Evolutionary conservation across 1,140 invertebrate genomes (phyloP), one percentile per base, ranked within the genome.

Genomic region (Drosophila pectinifera): DNA sequence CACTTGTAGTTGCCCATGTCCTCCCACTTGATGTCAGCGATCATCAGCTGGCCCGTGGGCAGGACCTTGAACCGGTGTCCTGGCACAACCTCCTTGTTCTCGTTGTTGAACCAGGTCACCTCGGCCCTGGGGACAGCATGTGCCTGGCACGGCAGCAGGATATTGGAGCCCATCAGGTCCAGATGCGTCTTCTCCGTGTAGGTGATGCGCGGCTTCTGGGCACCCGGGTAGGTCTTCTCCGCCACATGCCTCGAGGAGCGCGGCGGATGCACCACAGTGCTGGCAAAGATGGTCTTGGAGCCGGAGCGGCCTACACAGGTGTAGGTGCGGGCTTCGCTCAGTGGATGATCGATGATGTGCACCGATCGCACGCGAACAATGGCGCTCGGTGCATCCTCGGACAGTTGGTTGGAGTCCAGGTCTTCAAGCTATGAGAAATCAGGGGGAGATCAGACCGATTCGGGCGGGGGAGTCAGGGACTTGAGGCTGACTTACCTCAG

Each of bases 1-100:
- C 97, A 98, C 4, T 93, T 95, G 93, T 95, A 98, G 10, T 93
- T 93, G 26, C 96, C 97, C 96, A 97, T 97, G 85, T 97, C 96
- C 13, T 93, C 92, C 96, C 96, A 98, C 16, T 92, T 93, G 14
- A 97, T 90, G 28, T 94, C 93, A 7, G 93, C 92, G 62, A 98
- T 96, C 3, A 96, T 78, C 4, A 98, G 93, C 79, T 96, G 95
- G 1, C 97, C 97, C 78, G 94, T 95, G 14, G 94, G 92, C 56
- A 96, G 93, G 57, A 95, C 93, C 91, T 94, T 93, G 92, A 80
- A 91, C 93, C 93, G 51, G 91, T 93, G 41, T 88, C 91, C 53
- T 80, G 76, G 76, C 16, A 79, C 91, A 4, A 95, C 93, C 7
- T 93, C 70, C 49, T 94, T 93, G 13, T 94, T 93, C n/a, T 94